These are phyloP conservation scores for Falcunculus frontatus DNA, from an alignment of 2,113 vertebrate genomes.

Conservation along the genomic window DNA sequence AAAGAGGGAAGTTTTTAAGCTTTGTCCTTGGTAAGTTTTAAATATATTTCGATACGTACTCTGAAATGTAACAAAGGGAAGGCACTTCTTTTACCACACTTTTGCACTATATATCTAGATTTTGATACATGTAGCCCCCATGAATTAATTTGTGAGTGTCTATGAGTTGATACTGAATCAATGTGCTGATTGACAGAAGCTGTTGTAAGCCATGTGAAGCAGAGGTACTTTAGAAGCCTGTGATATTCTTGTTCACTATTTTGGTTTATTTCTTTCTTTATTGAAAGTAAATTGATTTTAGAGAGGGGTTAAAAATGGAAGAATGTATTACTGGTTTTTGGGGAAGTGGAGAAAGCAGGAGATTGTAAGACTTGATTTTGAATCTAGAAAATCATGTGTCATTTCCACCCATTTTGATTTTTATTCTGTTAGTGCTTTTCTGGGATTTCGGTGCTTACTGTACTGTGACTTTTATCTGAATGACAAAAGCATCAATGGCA, in stretches of 20 bases:
- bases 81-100: rapidly evolving
- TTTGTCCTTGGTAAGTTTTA: not conserved
- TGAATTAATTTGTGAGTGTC: not conserved
- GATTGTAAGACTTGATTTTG: not conserved
- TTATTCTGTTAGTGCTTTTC: not conserved
- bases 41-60: not conserved
- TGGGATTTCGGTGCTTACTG: not conserved
- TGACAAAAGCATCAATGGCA: not conserved
- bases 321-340: not conserved
- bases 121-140: not conserved
- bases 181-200: not conserved
- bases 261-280: not conserved
- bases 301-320: not conserved
- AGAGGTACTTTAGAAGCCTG: not conserved
- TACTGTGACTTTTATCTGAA: not conserved
- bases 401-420: not conserved
- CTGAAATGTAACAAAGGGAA: not conserved
- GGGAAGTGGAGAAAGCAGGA: not conserved
- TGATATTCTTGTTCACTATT: not conserved
- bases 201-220: not conserved
- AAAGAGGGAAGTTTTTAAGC: not conserved
- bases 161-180: not conserved
- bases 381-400: not conserved
- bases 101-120: not conserved
- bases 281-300: not conserved